Conservation (phyloP, 2,797 vertebrate species). For the Phoxinus dragarum region DNA sequence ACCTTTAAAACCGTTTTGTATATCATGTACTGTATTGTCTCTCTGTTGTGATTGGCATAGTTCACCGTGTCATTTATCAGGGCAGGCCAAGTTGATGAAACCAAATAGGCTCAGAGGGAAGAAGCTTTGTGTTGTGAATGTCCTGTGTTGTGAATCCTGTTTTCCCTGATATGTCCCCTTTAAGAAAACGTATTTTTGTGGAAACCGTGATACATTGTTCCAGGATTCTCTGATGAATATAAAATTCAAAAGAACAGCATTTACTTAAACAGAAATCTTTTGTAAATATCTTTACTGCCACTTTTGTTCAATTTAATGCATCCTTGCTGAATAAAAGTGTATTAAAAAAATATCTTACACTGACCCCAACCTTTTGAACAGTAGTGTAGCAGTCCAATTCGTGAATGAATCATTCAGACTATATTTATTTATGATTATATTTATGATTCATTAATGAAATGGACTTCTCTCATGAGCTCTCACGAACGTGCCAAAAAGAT, state of each 20-base stretch:
- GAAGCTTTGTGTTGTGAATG: not conserved
- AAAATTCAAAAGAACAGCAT: not conserved
- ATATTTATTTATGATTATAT: no score
- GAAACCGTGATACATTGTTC: not conserved
- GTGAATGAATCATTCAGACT: not conserved
- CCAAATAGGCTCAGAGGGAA: constrained; percentile 13
- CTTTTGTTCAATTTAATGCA: not conserved
- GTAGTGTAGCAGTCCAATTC: not conserved
- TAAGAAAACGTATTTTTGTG: not conserved
- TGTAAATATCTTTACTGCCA: not conserved
- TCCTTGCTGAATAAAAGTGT: not conserved
- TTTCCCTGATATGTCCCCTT: not conserved
- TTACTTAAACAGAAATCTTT: not conserved
- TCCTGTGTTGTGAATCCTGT: no score
- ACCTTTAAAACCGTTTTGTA: not conserved
- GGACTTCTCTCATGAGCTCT: not conserved
- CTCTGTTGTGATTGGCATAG: constrained; percentile 28
- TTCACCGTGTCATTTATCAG: not conserved
- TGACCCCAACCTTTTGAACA: not conserved
- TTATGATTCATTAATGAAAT: not conserved
- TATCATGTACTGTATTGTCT: not conserved
- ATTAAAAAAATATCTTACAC: not conserved
- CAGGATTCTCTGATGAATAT: not conserved
- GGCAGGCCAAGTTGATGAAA: constrained; percentile 15
- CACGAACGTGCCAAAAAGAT: not conserved